Conservation (phyloP, 1,140 invertebrate genomes). For the Bombus terrestris region DNA sequence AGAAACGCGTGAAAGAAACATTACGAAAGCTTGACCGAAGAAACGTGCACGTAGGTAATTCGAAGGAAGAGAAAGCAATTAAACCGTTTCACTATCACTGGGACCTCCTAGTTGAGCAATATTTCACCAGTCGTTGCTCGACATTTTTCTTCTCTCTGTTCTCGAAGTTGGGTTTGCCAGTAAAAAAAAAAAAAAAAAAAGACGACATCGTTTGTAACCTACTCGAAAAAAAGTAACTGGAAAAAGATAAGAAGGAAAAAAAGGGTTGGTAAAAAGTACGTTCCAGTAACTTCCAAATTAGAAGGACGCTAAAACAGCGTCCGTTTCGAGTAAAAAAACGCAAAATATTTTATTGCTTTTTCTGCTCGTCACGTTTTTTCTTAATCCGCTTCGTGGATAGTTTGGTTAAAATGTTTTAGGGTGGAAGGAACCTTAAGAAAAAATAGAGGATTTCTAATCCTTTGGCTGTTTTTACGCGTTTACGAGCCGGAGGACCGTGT, state of each 20-base stretch:
- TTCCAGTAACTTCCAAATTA: slow-evolving; percentile 35
- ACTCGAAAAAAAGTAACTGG: background rate
- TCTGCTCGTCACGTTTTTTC: slow-evolving; percentile 10
- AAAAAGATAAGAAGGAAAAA: background rate
- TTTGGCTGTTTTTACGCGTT: slow-evolving; percentile 49
- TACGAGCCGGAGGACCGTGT: slow-evolving; percentile 37
- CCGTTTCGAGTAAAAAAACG: slow-evolving; percentile 13
- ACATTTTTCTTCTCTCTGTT: background rate
- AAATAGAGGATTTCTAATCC: slow-evolving; percentile 13
- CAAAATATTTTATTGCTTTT: slow-evolving; percentile 67
- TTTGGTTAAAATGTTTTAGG: background rate
- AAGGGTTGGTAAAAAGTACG: background rate
- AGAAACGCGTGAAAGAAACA: background rate
- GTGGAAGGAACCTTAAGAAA: background rate
- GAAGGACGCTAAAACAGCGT: background rate
- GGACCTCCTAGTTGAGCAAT: slow-evolving; percentile 28
- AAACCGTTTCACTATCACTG: slow-evolving; percentile 25
- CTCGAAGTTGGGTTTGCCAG: background rate
- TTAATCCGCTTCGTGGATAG: slow-evolving; percentile 6
- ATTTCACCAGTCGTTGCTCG: slow-evolving; percentile 31
- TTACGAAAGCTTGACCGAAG: background rate
- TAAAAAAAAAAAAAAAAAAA: background rate
- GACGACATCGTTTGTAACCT: background rate
- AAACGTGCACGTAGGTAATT: slow-evolving; percentile 1
- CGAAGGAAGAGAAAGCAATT: slow-evolving; percentile 36